Base-by-base conservation (phyloP, 2,113 vertebrate species). In the Telmatochromis sp. region DNA sequence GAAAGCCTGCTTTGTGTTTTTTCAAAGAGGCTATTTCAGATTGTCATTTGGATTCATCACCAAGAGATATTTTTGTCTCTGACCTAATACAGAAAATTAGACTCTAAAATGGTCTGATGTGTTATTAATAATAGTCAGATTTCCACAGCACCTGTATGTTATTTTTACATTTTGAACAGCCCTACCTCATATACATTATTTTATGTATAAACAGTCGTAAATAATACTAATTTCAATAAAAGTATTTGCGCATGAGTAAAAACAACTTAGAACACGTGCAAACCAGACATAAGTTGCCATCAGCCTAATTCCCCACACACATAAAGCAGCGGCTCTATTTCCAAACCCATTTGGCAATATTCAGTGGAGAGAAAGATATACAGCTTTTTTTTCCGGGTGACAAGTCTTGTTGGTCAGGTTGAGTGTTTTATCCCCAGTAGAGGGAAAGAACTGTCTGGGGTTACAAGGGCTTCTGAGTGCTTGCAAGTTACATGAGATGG, bases 361-460 rank as follows among this genome's bases (percentile, higher is more conserved):
- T 92, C 86, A 88, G 82, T 8, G 37, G 65, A 37, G 75, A 86
- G 51, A 87, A n/a, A 87, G 80, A 84, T 80, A 88, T 82, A 83
- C 68, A 31, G 45, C 71, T 31, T 65, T 81, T 86, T 81, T 57
- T 89, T 73, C 71, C 40, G 28, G 86, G 55, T 93, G 86, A 91
- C 80, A 79, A 88, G 75, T 17, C 85, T 75, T 82, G 60, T 87
- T 89, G 87, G 85, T 91, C 86, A 89, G 84, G 79, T 89, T 91
- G 87, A 94, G 83, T 85, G 91, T 83, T 90, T 87, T 89, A 92
- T 93, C 88, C 86, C 82, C 91, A 84, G 78, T 78, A 89, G 91
- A 93, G 87, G 57, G 19, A 26, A 93, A 82, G 68, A 87, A 83
- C 63, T 54, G 91, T 90, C 91, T 85, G 80, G 8, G 40, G 86